phyloP scores from a whole-genome alignment of 2,888 invertebrate species.

The Dione vanillae region DNA sequence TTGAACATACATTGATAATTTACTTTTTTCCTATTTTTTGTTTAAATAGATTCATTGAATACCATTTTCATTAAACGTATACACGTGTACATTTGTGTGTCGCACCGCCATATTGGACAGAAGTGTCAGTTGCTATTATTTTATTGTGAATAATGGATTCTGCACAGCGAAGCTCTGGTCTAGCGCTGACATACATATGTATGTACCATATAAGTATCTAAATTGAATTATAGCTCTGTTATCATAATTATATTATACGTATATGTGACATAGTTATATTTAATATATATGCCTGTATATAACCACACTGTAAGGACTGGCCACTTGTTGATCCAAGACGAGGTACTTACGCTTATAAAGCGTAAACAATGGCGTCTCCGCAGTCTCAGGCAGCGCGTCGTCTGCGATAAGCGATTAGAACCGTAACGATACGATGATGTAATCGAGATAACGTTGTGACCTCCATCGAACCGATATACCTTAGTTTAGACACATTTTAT shows the following conservation, averaged over 20 bases:
- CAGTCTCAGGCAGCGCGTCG: neutral
- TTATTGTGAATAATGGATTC: no score
- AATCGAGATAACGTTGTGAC: neutral
- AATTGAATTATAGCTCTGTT: no score
- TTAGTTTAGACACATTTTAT: neutral
- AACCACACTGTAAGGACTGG: neutral
- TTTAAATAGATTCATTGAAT: neutral
- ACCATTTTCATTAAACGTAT: neutral
- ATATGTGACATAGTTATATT: no score
- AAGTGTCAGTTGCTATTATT: no score
- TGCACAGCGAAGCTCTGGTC: no score
- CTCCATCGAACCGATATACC: neutral
- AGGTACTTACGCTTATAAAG: neutral
- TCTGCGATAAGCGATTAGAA: constrained; percentile 9
- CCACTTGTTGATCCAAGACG: constrained; percentile 1
- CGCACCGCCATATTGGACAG: no score
- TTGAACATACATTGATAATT: neutral
- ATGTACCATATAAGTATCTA: no score
- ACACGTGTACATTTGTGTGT: no score
- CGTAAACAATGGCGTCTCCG: neutral
- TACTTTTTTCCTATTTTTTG: neutral
- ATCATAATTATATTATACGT: no score
- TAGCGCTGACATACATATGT: no score
- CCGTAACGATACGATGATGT: neutral
- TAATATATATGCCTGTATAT: no score